Percentiles rank a stretch among this genome's conserved stretches.
Evolutionary conservation across 2,113 vertebrate species (phyloP).

Genomic region (Chaenogobius annularis): DNA sequence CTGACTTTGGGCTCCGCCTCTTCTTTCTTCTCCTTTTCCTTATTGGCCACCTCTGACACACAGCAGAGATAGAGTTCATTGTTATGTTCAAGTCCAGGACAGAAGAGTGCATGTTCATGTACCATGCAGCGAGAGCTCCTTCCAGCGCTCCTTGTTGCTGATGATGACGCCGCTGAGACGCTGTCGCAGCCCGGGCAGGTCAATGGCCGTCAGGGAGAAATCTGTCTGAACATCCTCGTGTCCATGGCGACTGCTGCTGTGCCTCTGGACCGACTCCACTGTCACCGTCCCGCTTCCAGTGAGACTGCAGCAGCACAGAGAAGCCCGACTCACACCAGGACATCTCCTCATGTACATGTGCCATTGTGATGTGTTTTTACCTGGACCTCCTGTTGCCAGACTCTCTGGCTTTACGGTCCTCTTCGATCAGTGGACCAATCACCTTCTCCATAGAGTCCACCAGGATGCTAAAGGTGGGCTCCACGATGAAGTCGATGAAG

Average conservation of each 20-base stretch:
- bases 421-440: conserved; percentile 95
- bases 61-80: neutral
- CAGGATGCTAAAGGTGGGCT: conserved; percentile 94
- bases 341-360: neutral
- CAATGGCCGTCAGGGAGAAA: conserved; percentile 86
- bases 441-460: conserved; percentile 97
- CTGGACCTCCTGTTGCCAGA: conserved; percentile 79
- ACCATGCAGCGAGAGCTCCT: conserved; percentile 90
- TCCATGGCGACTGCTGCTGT: conserved; percentile 74
- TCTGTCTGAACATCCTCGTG: conserved; percentile 70
- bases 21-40: conserved; percentile 49
- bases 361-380: conserved; percentile 62
- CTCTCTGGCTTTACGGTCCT: conserved; percentile 85
- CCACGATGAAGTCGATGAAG: conserved; percentile 97
- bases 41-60: conserved; percentile 62
- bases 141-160: conserved; percentile 95
- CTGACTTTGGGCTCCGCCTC: conserved; percentile 10
- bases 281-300: conserved; percentile 74
- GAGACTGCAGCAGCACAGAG: conserved; percentile 53
- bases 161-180: conserved; percentile 87
- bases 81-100: too few relatives aligned
- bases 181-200: conserved; percentile 83
- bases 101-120: neutral
- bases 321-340: neutral
- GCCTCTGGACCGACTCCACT: conserved; percentile 81